A percentile compares a stretch with the other conserved stretches of the same genome.
Conservation (phyloP, 23 tunicate species). For the Aplidium turbinatum region DNA sequence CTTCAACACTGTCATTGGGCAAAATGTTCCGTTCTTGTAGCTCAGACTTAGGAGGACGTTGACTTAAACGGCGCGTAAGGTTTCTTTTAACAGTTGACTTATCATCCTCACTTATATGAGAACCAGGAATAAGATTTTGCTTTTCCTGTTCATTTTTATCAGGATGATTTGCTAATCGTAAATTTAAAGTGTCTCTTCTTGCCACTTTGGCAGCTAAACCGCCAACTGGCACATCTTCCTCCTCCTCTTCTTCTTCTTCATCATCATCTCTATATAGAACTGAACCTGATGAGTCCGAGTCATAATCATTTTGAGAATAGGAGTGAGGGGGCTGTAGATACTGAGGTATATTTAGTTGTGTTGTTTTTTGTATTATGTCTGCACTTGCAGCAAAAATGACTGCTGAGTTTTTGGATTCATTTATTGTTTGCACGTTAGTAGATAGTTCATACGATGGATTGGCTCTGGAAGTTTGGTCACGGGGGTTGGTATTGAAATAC, state of each 20-base stretch:
- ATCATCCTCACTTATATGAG: constrained; percentile 34
- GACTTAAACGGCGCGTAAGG: constrained; percentile 91
- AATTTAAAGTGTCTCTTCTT: constrained; percentile 94
- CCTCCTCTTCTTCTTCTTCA: constrained; percentile 68
- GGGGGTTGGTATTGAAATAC: no score
- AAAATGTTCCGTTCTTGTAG: constrained; percentile 88
- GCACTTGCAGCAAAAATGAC: constrained; percentile 46
- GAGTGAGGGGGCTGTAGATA: constrained; percentile 19
- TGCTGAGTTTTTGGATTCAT: neutral
- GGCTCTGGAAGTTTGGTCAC: no score
- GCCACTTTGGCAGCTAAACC: constrained; percentile 94
- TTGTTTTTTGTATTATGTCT: constrained; percentile 88
- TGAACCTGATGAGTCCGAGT: constrained; percentile 66
- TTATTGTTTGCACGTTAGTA: no score
- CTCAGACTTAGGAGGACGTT: constrained; percentile 84
- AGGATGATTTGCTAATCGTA: constrained; percentile 53
- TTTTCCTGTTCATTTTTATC: constrained; percentile 57
- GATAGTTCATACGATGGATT: no score
- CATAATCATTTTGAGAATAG: constrained; percentile 10
- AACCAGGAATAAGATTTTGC: constrained; percentile 45
- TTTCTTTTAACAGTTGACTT: constrained; percentile 71
- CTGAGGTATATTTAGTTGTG: constrained; percentile 78
- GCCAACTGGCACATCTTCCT: constrained; percentile 13
- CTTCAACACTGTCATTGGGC: constrained; percentile 77
- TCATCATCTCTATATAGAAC: constrained; percentile 56